These are phyloP conservation scores for Andrena flavipes DNA, from an alignment of 2,888 invertebrate genomes.

Conservation along the genomic window DNA sequence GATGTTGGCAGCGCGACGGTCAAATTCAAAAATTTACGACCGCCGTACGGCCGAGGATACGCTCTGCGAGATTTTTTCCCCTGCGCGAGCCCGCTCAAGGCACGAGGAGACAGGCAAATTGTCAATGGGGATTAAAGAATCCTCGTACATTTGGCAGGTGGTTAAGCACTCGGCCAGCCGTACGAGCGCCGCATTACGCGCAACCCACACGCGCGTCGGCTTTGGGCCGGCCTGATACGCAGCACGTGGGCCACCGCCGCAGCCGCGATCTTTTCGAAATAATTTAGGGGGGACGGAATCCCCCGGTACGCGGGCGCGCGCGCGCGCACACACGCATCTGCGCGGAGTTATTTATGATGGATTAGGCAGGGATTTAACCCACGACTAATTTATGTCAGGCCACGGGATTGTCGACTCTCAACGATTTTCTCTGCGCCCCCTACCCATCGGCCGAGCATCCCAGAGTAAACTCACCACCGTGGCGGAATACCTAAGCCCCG, in stretches of 20 bases:
- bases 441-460: background rate
- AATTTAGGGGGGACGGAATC: constrained; percentile 83
- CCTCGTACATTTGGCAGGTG: constrained; percentile 72
- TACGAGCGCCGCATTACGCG: constrained; percentile 29
- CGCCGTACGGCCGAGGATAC: background rate
- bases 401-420: constrained; percentile 77
- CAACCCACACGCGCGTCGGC: background rate
- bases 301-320: constrained; percentile 65
- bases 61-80: constrained; percentile 14
- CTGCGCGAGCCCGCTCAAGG: constrained; percentile 1
- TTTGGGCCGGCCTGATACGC: constrained; percentile 42
- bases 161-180: constrained; percentile 63
- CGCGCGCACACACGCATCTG: constrained; percentile 79
- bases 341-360: constrained; percentile 84
- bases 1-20: background rate
- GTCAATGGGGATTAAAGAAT: constrained; percentile 67
- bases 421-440: constrained; percentile 59
- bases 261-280: constrained; percentile 77
- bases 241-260: constrained; percentile 69
- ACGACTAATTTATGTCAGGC: constrained; percentile 82
- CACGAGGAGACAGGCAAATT: constrained; percentile 52
- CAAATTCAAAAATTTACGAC: constrained; percentile 16
- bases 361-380: constrained; percentile 82
- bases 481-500: constrained; percentile 32
- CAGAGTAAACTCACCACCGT: constrained; percentile 38